phyloP scores from a whole-genome alignment of 2,797 vertebrate species.

The Microctenopoma stevenorrisi region DNA sequence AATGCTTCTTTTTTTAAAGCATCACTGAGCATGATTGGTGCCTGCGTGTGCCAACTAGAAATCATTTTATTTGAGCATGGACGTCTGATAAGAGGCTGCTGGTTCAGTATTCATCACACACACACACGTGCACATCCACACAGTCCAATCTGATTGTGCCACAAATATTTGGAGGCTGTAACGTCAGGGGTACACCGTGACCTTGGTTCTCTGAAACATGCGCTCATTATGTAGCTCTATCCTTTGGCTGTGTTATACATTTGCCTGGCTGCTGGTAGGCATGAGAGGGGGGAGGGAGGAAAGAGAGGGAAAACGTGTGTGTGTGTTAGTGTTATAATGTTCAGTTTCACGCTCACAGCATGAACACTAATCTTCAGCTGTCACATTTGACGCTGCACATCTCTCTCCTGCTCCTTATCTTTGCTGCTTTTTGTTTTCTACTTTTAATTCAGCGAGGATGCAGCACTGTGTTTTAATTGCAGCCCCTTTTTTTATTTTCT shows the following conservation, averaged over 20 bases:
- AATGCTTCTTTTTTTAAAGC: slow-evolving; percentile 27
- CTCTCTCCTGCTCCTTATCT: not conserved
- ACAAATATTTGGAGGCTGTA: slow-evolving; percentile 25
- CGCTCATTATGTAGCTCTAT: slow-evolving; percentile 11
- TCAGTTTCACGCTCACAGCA: slow-evolving; percentile 1
- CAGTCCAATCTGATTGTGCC: not conserved
- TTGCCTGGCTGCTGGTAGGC: not conserved
- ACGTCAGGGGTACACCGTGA: slow-evolving; percentile 8
- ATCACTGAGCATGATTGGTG: slow-evolving; percentile 8
- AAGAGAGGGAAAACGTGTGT: not conserved
- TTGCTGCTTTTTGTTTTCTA: not conserved
- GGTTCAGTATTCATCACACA: not conserved
- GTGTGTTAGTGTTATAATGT: not conserved
- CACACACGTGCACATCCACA: slow-evolving; percentile 6
- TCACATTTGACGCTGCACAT: not conserved
- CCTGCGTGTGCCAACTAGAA: slow-evolving; percentile 2
- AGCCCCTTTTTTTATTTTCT: not conserved
- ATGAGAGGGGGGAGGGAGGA: not conserved
- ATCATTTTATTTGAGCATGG: not conserved
- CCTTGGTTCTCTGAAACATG: slow-evolving; percentile 39
- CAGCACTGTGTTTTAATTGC: slow-evolving; percentile 19
- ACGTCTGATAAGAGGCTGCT: not conserved
- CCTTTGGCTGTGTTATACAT: slow-evolving; percentile 27
- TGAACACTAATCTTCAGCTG: slow-evolving; percentile 8
- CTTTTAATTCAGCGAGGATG: not conserved